Percentiles rank a stretch among this genome's conserved stretches.
These are phyloP conservation scores for Sclerurus mexicanus DNA, from an alignment of 2,113 vertebrate genomes.

Conservation along the genomic window DNA sequence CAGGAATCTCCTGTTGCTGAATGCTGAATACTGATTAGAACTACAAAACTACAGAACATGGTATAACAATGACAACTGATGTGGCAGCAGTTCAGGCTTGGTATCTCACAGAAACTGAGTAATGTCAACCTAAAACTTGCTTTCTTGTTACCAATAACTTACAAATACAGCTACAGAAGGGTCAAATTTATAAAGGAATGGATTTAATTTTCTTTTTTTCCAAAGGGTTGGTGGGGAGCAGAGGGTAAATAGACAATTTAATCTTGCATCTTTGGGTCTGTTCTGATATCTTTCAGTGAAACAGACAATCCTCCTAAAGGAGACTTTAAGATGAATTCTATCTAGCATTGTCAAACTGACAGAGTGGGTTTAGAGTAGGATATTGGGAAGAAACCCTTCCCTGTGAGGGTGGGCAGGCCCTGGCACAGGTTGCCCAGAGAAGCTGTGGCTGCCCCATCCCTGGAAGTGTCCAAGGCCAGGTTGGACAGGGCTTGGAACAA, in stretches of 20 bases:
- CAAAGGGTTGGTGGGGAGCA: accelerated
- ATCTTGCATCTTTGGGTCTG: background rate
- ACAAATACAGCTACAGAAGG: background rate
- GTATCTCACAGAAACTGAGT: background rate
- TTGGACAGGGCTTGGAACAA: background rate
- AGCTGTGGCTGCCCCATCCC: background rate
- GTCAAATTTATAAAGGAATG: background rate
- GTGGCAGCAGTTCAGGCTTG: background rate
- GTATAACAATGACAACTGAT: background rate
- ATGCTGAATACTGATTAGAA: constrained; percentile 1
- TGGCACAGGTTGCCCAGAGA: background rate
- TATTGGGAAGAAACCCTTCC: background rate
- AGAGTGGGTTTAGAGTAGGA: accelerated
- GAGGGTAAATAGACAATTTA: background rate
- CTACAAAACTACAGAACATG: background rate
- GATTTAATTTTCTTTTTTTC: background rate
- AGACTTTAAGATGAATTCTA: background rate
- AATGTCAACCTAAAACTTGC: accelerated
- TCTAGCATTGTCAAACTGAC: background rate
- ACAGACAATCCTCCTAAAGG: background rate
- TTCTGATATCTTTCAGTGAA: background rate
- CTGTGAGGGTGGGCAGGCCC: background rate
- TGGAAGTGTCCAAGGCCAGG: background rate
- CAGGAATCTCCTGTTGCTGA: background rate
- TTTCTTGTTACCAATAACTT: background rate